Percentiles rank a stretch among this genome's conserved stretches.
Evolutionary conservation across 2,797 vertebrate genomes (phyloP).

Genomic region (Poeciliopsis paucimaculata): DNA sequence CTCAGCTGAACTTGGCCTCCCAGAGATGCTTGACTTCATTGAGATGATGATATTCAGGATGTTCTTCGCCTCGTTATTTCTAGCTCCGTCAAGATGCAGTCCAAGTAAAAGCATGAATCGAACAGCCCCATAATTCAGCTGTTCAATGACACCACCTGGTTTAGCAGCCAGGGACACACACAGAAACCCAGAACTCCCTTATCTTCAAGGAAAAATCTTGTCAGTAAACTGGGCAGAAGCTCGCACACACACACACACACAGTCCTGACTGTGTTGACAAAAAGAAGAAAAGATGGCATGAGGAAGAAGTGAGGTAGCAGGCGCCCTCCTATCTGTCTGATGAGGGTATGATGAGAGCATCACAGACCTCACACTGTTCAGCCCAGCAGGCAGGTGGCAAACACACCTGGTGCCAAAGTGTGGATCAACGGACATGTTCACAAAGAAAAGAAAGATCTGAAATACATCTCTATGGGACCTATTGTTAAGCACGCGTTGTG

Average conservation of each 20-base stretch:
- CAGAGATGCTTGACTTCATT: conserved; percentile 46
- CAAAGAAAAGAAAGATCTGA: conserved; percentile 8
- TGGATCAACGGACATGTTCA: conserved; percentile 18
- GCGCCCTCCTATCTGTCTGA: conserved; percentile 53
- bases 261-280: conserved; percentile 54
- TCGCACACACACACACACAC: conserved; percentile 2
- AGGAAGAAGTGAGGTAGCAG: conserved; percentile 36
- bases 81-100: conserved; percentile 23
- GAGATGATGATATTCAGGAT: conserved; percentile 35
- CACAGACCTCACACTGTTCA: conserved; percentile 61
- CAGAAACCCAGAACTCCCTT: conserved; percentile 44
- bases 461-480: neutral
- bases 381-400: conserved; percentile 56
- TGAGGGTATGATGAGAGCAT: conserved; percentile 68
- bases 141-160: conserved; percentile 62
- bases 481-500: neutral
- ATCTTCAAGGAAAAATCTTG: conserved; percentile 65
- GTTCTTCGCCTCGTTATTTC: conserved; percentile 46
- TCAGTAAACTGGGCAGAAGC: conserved; percentile 34
- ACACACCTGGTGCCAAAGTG: conserved; percentile 50
- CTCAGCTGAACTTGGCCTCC: conserved; percentile 61
- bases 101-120: conserved; percentile 20
- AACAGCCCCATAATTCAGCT: conserved; percentile 35
- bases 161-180: conserved; percentile 38
- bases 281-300: conserved; percentile 38